Base-by-base conservation (phyloP, 2,113 vertebrate genomes). In the Zootoca vivipara region DNA sequence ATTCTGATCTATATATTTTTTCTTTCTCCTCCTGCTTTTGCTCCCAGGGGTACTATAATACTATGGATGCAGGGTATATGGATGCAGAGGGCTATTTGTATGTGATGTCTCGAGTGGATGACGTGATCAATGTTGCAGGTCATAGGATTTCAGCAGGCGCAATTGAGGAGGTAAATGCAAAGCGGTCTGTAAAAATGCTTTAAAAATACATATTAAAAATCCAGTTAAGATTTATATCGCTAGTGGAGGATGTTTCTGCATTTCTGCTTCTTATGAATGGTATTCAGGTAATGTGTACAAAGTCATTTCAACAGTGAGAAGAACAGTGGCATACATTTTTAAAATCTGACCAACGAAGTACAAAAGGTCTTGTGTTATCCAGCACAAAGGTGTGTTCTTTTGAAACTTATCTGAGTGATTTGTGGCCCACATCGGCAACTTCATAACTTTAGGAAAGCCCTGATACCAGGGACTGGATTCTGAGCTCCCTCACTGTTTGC, bases 101-200 rank as follows among this genome's bases (percentile, higher is more conserved):
- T 89, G 98, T 99, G 69, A 97, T 99, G 96, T 99, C 99, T 82
- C 96, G 98, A 33, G 98, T 98, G 89, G 99, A 99, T 94, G 99
- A 99, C 83, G 98, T 99, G 91, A 99, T 99, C 95, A 99, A 99
- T 73, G 97, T 99, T 95, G 98, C 99, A 0, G 99, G 99, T 62
- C 99, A 99, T 95, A 98, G 99, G 92, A 96, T 99, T 95, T 99
- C 99, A 24, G 96, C 98, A 35, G 98, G 99, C 2, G 98, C 99
- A 0, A 93, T 99, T 92, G 99, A 99, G 92, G 99, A 99, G 98
- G 99, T 99, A 94, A 89, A 89, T n/a, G 42, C 46, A 89, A 73
- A 64, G 22, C 28, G 87, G 70, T n/a, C 30, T 40, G 15, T 46
- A 65, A 81, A 85, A 89, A 69, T n/a, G 9, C n/a, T 13, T 30